Evolutionary conservation across 64 coral and sea anemone species (phyloP), one percentile per base, ranked within the genome.

Genomic region (Platygyra sinensis): DNA sequence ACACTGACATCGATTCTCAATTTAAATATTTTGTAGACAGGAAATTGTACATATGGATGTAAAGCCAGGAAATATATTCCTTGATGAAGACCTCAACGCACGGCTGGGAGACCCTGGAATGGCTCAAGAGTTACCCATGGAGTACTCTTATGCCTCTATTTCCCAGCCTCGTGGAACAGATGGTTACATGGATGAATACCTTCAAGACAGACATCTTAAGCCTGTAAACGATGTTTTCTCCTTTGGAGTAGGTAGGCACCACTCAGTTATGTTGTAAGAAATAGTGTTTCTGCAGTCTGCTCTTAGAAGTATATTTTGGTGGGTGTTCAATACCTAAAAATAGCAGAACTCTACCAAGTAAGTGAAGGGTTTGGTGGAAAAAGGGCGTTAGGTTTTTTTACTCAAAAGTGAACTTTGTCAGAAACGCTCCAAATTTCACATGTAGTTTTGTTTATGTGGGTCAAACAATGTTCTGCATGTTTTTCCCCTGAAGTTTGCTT

Each of bases 1-100:
- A 57, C 10, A 69, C n/a, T 29, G 22, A 69, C 25, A 69, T 25
- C 29, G 65, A 25, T 9, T 57, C 15, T 57, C 54, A 57, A 57
- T 6, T 57, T 55, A 46, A 46, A 1, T 79, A 50, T 79, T 19
- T 57, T 79, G 49, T 57, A 79, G 76, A 28, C 76, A 79, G 25
- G 76, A 79, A 12, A 79, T 79, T 79, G 76, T 79, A 79, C 76
- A 79, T 38, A 79, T 79, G 76, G 76, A 79, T 79, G 76, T 79
- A 55, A 79, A 79, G 76, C 76, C 76, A 79, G 76, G 76, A 28
- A 79, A 79, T 50, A 79, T 79, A 54, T 79, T 79, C n/a, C 51
- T 79, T 0, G 76, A 79, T 79, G 76, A 79, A 79, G 24, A 57
- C 3, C 54, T 79, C 51, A 79, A 79, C 59, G 76, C 76, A 28